Base-by-base conservation (phyloP, 2,888 invertebrate species). In the Ischnura elegans region DNA sequence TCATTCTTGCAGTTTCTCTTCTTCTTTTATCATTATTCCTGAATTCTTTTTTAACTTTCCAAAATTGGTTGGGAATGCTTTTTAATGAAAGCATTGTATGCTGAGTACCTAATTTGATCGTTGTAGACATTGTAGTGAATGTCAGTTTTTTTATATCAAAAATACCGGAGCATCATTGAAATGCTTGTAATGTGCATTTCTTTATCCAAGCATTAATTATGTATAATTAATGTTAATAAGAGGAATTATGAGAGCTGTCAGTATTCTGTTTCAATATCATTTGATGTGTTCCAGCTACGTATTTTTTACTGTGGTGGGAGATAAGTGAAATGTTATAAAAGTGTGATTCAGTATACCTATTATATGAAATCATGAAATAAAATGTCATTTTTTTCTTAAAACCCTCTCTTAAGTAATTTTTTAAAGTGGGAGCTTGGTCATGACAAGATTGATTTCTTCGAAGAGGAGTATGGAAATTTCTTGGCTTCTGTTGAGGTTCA, bases 211-310 rank as follows among this genome's bases (percentile, higher is more conserved):
- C 16, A 90, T 36, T 25, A 61, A 90, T 61, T 61, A 90, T 42
- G 25, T 87, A 25, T n/a, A n/a, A n/a, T n/a, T n/a, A n/a, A n/a
- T 90, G 61, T 66, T 43, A 43, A 43, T 90, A 90, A 8, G 61
- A 87, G 84, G 51, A 47, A 87, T n/a, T n/a, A 87, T 36, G 51
- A 90, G 43, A 61, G 16, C 51, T 87, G 90, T 90, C 90, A 90
- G 90, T 90, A 90, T 90, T 90, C 90, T 90, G 90, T 90, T 87
- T 90, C n/a, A 90, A 90, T 90, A 43, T 43, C 90, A 90, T 90
- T n/a, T 90, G 86, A 86, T 86, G 90, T 90, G 61, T 90, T 90
- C 90, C 61, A 61, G 61, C 90, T 90, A 25, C 43, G 43, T 66
- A 42, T 90, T 90, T 90, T 90, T 90, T 90, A 61, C 90, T 90